A percentile compares a stretch with the other conserved stretches of the same genome.
Evolutionary conservation across 2,113 vertebrate species (phyloP).

Genomic region (Halcyon senegalensis): DNA sequence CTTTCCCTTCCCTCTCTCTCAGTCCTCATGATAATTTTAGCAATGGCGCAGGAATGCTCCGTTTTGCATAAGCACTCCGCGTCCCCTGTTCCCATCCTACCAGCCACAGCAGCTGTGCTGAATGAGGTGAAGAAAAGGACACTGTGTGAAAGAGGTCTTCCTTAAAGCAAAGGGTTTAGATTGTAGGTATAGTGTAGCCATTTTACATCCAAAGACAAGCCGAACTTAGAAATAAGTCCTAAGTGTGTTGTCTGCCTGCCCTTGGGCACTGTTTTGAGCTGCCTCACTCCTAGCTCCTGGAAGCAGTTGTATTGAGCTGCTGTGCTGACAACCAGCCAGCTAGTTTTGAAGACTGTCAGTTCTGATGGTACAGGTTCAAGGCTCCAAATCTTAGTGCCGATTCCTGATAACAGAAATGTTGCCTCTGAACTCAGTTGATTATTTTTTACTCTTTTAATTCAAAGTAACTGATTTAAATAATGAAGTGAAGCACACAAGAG

Average conservation of each 20-base stretch:
- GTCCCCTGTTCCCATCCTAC: not conserved
- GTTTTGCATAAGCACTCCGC: not conserved
- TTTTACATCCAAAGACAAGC: not conserved
- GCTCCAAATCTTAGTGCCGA: not conserved
- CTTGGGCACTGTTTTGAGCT: not conserved
- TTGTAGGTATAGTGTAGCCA: not conserved
- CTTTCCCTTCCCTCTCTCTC: not conserved
- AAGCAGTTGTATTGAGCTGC: not conserved
- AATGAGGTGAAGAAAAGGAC: not conserved
- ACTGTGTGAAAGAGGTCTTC: not conserved
- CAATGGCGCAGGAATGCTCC: not conserved
- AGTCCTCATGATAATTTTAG: conserved; percentile 7
- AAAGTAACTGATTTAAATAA: not conserved
- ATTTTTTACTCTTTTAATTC: not conserved
- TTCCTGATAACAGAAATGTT: not conserved
- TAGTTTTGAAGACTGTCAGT: not conserved
- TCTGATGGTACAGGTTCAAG: not conserved
- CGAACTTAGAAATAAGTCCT: not conserved
- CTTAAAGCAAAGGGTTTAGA: not conserved
- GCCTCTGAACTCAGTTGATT: not conserved
- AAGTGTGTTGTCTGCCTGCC: not conserved
- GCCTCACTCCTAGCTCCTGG: not conserved
- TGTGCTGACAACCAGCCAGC: not conserved
- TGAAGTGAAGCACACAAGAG: not conserved
- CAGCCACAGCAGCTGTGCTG: not conserved